These are phyloP conservation scores for Diaphora mendica DNA, from an alignment of 2,888 invertebrate species.

Conservation along the genomic window DNA sequence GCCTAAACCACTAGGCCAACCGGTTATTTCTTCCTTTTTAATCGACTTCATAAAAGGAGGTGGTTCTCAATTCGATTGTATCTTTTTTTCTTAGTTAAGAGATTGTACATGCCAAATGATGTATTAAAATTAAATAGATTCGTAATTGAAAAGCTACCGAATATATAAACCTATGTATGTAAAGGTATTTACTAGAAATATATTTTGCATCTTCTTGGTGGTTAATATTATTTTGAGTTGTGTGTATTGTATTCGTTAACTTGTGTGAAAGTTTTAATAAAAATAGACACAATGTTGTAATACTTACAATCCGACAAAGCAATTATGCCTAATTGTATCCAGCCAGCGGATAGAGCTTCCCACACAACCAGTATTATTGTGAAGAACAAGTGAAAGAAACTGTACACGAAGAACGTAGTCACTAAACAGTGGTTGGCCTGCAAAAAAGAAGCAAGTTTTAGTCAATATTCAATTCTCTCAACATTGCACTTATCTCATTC, in stretches of 20 bases:
- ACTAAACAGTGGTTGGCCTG: conserved; percentile 79
- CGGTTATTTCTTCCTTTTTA: too few species aligned
- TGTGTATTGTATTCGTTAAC: neutral
- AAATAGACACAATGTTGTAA: neutral
- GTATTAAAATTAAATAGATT: too few species aligned
- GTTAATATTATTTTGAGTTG: neutral
- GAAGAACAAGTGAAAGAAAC: conserved; percentile 79
- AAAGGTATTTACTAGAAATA: too few species aligned
- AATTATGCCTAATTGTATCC: conserved; percentile 78
- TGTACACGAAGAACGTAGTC: conserved; percentile 79
- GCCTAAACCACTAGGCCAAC: too few species aligned
- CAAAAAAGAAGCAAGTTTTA: conserved; percentile 34
- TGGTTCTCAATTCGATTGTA: too few species aligned
- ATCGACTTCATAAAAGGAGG: too few species aligned
- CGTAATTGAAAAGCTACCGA: too few species aligned
- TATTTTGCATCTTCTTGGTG: too few species aligned
- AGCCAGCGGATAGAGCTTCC: conserved; percentile 75
- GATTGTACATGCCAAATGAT: too few species aligned
- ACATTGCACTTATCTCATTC: neutral
- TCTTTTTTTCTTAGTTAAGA: too few species aligned
- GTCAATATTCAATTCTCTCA: conserved; percentile 7
- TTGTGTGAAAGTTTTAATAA: neutral
- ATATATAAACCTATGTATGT: too few species aligned
- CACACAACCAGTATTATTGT: conserved; percentile 76
- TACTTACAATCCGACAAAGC: conserved; percentile 71